These are phyloP conservation scores for Sminthurinus signatus DNA, from an alignment of 1,140 invertebrate species.

Conservation along the genomic window DNA sequence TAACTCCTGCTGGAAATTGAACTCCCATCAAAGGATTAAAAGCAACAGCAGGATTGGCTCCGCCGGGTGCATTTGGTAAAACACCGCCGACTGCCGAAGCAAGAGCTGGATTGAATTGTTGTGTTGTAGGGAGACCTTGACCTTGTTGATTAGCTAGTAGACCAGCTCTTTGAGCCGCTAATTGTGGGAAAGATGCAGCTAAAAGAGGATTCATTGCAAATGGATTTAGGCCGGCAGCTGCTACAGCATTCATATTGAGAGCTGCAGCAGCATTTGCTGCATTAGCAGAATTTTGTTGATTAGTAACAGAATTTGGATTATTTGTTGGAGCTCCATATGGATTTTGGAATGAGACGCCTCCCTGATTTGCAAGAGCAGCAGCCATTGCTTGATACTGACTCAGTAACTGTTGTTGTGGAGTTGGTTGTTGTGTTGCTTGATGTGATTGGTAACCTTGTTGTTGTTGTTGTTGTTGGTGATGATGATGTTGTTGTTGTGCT, in stretches of 20 bases:
- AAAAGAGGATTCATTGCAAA: conserved; percentile 36
- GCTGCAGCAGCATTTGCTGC: not conserved
- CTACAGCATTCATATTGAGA: conserved; percentile 1
- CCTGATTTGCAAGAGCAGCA: conserved; percentile 16
- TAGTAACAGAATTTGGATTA: not conserved
- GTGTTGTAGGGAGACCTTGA: conserved; percentile 3
- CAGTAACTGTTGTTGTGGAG: conserved; percentile 32
- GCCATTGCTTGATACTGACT: conserved; percentile 21
- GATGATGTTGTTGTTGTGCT: conserved; percentile 27
- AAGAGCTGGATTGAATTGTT: conserved; percentile 28
- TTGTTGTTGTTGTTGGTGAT: conserved; percentile 15
- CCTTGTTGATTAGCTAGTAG: conserved; percentile 12
- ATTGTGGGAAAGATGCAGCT: conserved; percentile 31
- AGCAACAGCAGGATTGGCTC: conserved; percentile 21
- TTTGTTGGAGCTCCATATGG: not conserved
- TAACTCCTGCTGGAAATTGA: conserved; percentile 27
- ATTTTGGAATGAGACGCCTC: conserved; percentile 9
- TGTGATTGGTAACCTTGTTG: no score
- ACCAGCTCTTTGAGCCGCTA: conserved; percentile 33
- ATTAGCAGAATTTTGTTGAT: not conserved
- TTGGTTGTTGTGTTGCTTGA: conserved; percentile 31
- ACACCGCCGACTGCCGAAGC: conserved; percentile 9
- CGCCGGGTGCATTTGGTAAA: not conserved
- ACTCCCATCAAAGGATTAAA: conserved; percentile 36
- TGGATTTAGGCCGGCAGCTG: no score